Base-by-base conservation (phyloP, 2,888 invertebrate genomes). In the Stenodera caucasica region DNA sequence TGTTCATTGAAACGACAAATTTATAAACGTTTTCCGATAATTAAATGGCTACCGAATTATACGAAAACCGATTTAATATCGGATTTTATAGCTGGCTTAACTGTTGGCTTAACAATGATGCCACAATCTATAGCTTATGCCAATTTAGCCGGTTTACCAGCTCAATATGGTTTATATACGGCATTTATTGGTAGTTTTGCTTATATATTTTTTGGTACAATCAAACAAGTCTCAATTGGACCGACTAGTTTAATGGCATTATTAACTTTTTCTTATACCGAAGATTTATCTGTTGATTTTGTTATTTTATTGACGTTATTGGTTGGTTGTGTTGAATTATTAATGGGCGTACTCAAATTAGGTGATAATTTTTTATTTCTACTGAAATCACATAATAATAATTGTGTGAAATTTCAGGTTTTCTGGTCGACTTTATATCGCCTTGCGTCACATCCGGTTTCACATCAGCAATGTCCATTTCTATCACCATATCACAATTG, bases 201-300 rank as follows among this genome's bases (percentile, higher is more conserved):
- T 63, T 97, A 97, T 83, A 90, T 93, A 72, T 81, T 96, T 68
- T 85, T 97, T 70, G 96, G 96, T 51, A 94, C 94, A 65, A 93
- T 94, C 77, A 94, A 94, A 78, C 95, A 96, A 78, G 91, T 95
- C 62, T 95, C 96, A 0, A 87, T 95, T 70, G 96, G 96, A 11
- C 96, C 96, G 14, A 95, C 95, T 1, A 96, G 96, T 64, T 94
- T 96, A 72, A 89, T 93, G 67, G 92, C 96, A 3, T 82, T 96
- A 58, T 85, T 96, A 69, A 94, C 94, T n/a, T n/a, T n/a, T n/a
- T n/a, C n/a, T n/a, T n/a, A 0, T 90, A 84, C 79, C 91, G 92
- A n/a, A n/a, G n/a, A n/a, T n/a, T n/a, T n/a, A 82, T 86, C 90
- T 30, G 86, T 91, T 0, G 84, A 86, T 54, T 88, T 93, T 76